phyloP scores from a whole-genome alignment of 2,888 invertebrate genomes.

The Salticus scenicus region DNA sequence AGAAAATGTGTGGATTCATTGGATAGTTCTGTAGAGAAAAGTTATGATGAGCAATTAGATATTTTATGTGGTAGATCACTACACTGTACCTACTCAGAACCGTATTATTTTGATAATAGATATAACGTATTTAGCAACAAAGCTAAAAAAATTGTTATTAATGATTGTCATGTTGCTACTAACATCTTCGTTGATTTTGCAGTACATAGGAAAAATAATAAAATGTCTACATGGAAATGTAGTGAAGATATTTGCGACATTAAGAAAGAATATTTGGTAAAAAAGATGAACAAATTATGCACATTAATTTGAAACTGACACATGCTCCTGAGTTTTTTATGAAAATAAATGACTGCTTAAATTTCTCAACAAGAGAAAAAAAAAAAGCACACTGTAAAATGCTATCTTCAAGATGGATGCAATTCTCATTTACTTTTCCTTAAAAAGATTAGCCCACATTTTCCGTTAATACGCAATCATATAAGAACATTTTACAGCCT shows the following conservation, averaged over 20 bases:
- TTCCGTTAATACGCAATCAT: neutral
- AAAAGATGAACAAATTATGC: neutral
- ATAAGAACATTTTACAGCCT: neutral
- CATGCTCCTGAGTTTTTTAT: neutral
- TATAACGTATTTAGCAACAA: neutral
- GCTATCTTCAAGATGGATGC: neutral
- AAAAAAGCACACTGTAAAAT: neutral
- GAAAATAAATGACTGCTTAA: neutral
- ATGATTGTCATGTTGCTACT: neutral
- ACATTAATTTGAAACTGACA: neutral
- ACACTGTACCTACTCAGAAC: neutral
- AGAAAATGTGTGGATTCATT: neutral
- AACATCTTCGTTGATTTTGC: neutral
- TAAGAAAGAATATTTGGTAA: neutral
- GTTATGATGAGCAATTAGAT: no score
- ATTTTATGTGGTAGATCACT: neutral
- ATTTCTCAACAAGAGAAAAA: neutral
- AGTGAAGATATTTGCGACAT: neutral
- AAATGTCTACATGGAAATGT: constrained; percentile 1
- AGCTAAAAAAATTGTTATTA: neutral
- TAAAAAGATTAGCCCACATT: neutral
- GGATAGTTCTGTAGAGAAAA: neutral
- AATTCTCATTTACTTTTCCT: neutral
- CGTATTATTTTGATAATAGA: neutral
- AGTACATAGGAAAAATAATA: no score